Base-by-base conservation (phyloP, 2,888 invertebrate species). In the Hesperia comma region DNA sequence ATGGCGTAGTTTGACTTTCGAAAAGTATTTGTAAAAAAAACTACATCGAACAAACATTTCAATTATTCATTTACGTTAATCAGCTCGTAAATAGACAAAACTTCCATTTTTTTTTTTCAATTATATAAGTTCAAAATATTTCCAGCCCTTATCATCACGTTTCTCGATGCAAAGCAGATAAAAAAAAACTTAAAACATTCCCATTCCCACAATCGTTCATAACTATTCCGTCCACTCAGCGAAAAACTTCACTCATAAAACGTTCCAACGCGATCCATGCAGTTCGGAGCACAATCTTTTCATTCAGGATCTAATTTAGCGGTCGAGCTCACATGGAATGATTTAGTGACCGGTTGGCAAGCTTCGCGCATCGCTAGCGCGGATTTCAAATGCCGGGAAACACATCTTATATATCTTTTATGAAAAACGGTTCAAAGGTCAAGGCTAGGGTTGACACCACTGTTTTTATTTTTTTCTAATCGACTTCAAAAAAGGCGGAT, bases 261-360 rank as follows among this genome's bases (percentile, higher is more conserved):
- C 49, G 49, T 19, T 10, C 26, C 12, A 32, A 32, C 26, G 26
- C 57, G 54, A 55, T 63, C 14, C 21, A 37, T n/a, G 54, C 66
- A 32, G 41, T 66, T 64, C 53, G 15, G 53, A 58, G 19, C 41
- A 60, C 66, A 60, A 54, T 46, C 60, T 66, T 66, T 66, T 54
- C 66, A 64, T 64, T 58, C 55, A 68, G 68, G 69, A 67, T 70
- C 74, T 75, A 75, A 77, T 77, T 77, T 77, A 73, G 72, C 74
- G 76, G 75, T 73, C 61, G 70, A 70, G 51, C 75, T 70, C 74
- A 72, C 77, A 73, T 43, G 61, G 72, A 70, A 76, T 76, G 76
- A 77, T 77, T 70, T 74, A 76, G 70, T 70, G 73, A 54, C 70
- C 69, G 71, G 57, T 57, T 21, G 14, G 32, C 57, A 40, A 12